Base-by-base conservation (phyloP, 2,888 invertebrate genomes). In the Zygogramma bicolorata region DNA sequence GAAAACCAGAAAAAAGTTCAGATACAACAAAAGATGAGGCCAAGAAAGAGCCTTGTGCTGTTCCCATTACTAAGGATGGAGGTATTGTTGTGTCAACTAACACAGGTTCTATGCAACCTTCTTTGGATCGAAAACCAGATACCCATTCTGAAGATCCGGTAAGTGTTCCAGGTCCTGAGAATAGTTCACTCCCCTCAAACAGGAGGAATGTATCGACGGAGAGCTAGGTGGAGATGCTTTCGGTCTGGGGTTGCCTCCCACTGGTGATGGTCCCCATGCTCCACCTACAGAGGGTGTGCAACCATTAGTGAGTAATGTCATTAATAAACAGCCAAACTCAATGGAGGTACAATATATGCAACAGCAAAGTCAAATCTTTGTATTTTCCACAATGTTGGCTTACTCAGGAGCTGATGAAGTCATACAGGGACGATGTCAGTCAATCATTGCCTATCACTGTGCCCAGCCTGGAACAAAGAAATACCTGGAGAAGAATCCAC, bases 311-410 rank as follows among this genome's bases (percentile, higher is more conserved):
- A 93, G 93, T 77, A 94, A 94, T 86, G 93, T 94, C 73, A 92
- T 94, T 81, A 92, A 91, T 85, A 95, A 94, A 85, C 94, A 94
- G 84, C 91, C 92, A 77, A 93, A 93, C 80, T 93, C 93, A 76
- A 93, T 95, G 90, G 95, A 95, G 89, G 94, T 95, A 78, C 93
- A 93, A 84, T 94, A 94, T 83, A 94, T 94, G 94, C 96, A 97
- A 89, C 97, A 98, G 88, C 97, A 98, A 88, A 97, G 96, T 88
- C 97, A 98, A 88, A 97, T 98, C 86, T 98, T 97, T 91, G 98
- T 98, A 80, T 98, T 98, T 89, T 96, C 97, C 22, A 98, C 98
- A 7, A 89, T 93, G 82, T 88, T 97, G 88, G 98, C 98, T 3
- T 98, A 98, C 88, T 94, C 96, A 85, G 97, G 97, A 4, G 98